phyloP scores from a whole-genome alignment of 1,140 invertebrate species.

The Achatina immaculata region DNA sequence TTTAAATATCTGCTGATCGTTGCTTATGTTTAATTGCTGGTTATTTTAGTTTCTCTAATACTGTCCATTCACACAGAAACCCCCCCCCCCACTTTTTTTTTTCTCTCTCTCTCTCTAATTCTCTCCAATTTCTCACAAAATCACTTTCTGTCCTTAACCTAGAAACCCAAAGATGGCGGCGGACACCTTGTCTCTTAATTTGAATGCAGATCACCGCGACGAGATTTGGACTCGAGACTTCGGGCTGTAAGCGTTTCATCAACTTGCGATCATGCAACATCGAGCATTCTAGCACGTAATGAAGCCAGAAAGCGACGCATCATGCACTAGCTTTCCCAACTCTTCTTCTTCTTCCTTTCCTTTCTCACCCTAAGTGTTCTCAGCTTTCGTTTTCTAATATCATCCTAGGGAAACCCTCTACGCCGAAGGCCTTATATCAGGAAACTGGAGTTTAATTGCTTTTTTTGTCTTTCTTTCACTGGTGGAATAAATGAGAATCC shows the following conservation, averaged over 20 bases:
- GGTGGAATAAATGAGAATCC: not conserved
- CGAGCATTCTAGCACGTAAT: slow-evolving; percentile 14
- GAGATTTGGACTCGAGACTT: not conserved
- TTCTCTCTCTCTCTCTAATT: too few relatives aligned
- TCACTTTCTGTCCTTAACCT: not conserved
- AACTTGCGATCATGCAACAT: not conserved
- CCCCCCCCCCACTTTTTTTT: too few relatives aligned
- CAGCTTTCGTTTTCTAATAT: not conserved
- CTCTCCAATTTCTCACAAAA: not conserved
- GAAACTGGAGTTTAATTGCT: not conserved
- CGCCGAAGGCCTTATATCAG: not conserved
- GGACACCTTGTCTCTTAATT: not conserved
- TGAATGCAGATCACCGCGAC: not conserved
- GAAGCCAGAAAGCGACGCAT: not conserved
- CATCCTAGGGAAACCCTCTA: not conserved
- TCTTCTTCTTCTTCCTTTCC: too few relatives aligned
- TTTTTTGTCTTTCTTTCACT: not conserved
- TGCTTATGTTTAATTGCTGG: too few relatives aligned
- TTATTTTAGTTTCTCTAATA: too few relatives aligned
- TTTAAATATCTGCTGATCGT: too few relatives aligned
- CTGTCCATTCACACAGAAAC: too few relatives aligned
- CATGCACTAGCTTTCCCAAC: slow-evolving; percentile 1
- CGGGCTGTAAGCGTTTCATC: slow-evolving; percentile 13
- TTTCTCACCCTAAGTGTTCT: not conserved
- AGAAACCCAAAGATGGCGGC: not conserved